Base-by-base conservation (phyloP, 2,888 invertebrate genomes). In the Helobdella robusta region DNA sequence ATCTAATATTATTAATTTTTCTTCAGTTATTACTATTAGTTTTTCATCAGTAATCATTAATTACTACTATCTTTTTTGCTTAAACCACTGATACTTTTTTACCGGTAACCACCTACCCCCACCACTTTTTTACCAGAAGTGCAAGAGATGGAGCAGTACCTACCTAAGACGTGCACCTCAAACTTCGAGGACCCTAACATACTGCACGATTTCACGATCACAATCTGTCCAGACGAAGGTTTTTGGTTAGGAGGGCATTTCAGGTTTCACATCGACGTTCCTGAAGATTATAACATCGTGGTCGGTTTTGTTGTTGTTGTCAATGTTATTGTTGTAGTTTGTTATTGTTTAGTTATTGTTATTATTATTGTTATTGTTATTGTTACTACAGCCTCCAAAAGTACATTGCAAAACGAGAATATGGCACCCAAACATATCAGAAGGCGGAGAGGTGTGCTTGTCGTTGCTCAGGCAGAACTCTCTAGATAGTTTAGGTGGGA, bases 391-490 rank as follows among this genome's bases (percentile, higher is more conserved):
- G 91, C 94, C 93, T 63, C 94, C 94, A 20, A 84, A 85, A 81
- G 93, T 93, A 3, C 89, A 87, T 79, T 94, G 94, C 79, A 77
- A 85, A 68, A 94, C 94, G n/a, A 85, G 87, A 76, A 81, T 94
- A 58, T 94, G 93, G 91, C 94, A 95, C 82, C 94, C 94, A 6
- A 95, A 95, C 79, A 94, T 95, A 71, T 91, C 86, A 74, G 89
- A 91, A 73, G 87, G 88, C 70, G 94, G 94, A 20, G 89, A 91
- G 74, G 90, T 94, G 30, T 95, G 94, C 78, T 81, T 95, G 46
- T 93, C 92, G 52, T 82, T 95, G 62, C 82, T 95, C 66, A 82
- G 94, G 67, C 89, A 90, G 79, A 92, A 88, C 73, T 91, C 92
- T 64, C 87, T 93, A 71, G 94, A 94, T 81, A 91, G 90, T 70